Conservation (phyloP, 2,888 invertebrate genomes). For the Romanomermis culicivorax region DNA sequence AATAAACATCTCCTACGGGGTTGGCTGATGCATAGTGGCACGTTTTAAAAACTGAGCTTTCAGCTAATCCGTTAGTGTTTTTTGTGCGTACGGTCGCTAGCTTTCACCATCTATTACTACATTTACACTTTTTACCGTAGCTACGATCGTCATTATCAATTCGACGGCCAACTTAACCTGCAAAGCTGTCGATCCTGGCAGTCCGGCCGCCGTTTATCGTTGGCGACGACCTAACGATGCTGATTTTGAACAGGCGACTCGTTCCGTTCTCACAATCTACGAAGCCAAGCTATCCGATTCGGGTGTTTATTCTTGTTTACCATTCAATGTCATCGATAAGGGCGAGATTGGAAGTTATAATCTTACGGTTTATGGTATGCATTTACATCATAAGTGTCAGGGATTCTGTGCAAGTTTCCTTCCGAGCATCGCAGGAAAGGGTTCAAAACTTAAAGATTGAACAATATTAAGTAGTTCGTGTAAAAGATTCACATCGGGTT, state of each 20-base stretch:
- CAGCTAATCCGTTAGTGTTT: too few relatives aligned
- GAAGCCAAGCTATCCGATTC: slow-evolving; percentile 62
- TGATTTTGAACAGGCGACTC: slow-evolving; percentile 1
- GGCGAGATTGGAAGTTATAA: slow-evolving; percentile 45
- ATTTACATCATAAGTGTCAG: background rate
- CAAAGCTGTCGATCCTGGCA: slow-evolving; percentile 55
- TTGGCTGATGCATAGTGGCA: too few relatives aligned
- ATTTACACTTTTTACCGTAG: too few relatives aligned
- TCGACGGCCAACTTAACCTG: slow-evolving; percentile 61
- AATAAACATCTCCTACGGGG: too few relatives aligned
- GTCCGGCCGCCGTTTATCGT: slow-evolving; percentile 38
- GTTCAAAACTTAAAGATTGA: too few relatives aligned
- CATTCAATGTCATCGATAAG: slow-evolving; percentile 61
- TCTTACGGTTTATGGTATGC: slow-evolving; percentile 47
- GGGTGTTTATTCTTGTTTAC: slow-evolving; percentile 69
- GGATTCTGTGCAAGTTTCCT: background rate
- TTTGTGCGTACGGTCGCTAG: too few relatives aligned
- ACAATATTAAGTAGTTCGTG: too few relatives aligned
- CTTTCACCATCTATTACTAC: too few relatives aligned
- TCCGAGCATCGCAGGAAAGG: too few relatives aligned
- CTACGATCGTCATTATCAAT: slow-evolving; percentile 56
- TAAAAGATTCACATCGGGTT: too few relatives aligned
- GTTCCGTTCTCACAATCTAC: slow-evolving; percentile 39
- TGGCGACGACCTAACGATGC: slow-evolving; percentile 6
- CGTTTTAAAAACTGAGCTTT: too few relatives aligned